Conservation (phyloP, 2,113 vertebrate species). For the Spea multiplicata region DNA sequence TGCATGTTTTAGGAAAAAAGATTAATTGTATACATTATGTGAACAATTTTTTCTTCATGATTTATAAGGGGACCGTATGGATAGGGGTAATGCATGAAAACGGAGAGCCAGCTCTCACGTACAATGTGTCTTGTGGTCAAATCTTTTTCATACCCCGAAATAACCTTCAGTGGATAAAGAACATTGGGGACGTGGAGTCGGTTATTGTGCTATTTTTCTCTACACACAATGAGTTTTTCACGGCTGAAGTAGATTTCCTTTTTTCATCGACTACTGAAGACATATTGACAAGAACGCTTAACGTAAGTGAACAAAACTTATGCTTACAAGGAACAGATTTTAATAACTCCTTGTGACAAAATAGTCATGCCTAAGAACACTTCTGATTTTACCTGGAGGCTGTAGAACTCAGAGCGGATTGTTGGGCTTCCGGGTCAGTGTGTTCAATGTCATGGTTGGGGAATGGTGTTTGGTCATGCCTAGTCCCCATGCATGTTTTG, state of each 20-base stretch:
- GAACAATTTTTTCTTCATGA: neutral
- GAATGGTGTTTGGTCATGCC: no score
- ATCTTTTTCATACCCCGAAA: conserved; percentile 1
- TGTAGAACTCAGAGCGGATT: no score
- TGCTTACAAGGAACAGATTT: no score
- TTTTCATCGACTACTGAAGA: neutral
- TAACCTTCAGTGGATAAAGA: conserved; percentile 10
- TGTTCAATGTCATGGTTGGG: no score
- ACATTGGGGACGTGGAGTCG: neutral
- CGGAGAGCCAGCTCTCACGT: neutral
- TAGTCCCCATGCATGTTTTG: no score
- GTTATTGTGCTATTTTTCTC: neutral
- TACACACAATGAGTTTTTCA: neutral
- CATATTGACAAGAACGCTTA: neutral
- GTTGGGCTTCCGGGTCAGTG: no score
- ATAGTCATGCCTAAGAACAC: no score
- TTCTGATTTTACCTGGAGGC: no score
- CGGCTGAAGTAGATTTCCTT: neutral
- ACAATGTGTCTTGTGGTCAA: neutral
- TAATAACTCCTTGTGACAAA: no score
- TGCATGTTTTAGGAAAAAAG: neutral
- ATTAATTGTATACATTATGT: neutral
- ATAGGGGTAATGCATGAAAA: neutral
- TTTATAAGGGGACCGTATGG: conserved; percentile 4
- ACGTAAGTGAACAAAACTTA: neutral